Conservation (phyloP, 2,113 vertebrate species). For the Ivindomyrus marchei region DNA sequence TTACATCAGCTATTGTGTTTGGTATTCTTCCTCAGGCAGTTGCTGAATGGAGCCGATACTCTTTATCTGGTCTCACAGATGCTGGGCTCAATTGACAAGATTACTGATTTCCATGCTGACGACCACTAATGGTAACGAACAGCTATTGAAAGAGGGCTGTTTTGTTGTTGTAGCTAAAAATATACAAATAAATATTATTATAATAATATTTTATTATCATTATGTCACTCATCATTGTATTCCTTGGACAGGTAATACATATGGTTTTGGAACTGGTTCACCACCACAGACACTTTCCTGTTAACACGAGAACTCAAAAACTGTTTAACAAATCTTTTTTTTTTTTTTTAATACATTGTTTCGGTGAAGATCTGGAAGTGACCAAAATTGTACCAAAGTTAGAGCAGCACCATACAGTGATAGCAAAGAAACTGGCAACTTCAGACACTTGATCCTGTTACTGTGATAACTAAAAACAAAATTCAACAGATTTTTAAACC, state of each 20-base stretch:
- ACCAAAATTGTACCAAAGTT: neutral
- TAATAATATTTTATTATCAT: neutral
- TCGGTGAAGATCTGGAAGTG: too few species aligned
- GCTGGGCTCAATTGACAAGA: conserved; percentile 57
- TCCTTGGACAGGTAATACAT: neutral
- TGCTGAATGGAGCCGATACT: conserved; percentile 52
- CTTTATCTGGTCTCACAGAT: conserved; percentile 55
- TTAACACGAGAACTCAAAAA: neutral
- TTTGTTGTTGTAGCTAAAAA: neutral
- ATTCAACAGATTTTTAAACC: neutral
- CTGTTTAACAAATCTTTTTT: neutral
- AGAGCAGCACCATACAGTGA: neutral
- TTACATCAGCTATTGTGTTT: conserved; percentile 2
- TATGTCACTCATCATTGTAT: neutral
- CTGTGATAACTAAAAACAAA: neutral
- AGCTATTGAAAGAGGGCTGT: neutral
- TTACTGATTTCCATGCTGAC: conserved; percentile 41
- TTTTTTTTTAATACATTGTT: neutral
- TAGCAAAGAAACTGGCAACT: neutral
- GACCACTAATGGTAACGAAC: neutral
- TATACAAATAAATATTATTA: neutral
- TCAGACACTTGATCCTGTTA: neutral
- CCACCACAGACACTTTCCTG: neutral
- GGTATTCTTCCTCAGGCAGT: conserved; percentile 42
- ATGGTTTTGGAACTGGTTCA: neutral